phyloP scores from a whole-genome alignment of 2,797 vertebrate species.

The Anas bahamensis region DNA sequence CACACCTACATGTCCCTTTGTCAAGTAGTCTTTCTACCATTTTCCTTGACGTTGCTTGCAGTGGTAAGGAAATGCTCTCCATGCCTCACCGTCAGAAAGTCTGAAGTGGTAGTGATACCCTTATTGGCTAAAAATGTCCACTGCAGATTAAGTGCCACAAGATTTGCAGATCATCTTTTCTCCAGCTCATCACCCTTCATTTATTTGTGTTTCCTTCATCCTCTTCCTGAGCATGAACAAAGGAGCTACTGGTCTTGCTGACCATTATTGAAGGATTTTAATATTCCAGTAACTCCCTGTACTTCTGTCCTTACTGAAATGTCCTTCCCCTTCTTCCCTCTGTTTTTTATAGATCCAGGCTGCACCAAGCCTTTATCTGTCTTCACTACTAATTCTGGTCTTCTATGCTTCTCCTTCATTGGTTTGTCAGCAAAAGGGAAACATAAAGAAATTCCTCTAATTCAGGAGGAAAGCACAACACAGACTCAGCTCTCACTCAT shows the following conservation, averaged over 20 bases:
- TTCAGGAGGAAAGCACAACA: neutral
- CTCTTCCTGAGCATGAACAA: neutral
- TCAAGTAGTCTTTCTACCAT: neutral
- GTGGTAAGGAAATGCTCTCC: neutral
- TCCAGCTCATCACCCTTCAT: neutral
- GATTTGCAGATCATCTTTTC: neutral
- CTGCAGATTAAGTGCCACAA: neutral
- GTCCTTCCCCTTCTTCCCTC: neutral
- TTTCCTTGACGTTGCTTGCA: neutral
- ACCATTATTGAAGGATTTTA: neutral
- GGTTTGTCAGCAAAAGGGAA: neutral
- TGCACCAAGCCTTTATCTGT: neutral
- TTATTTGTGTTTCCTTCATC: neutral
- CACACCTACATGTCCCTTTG: neutral
- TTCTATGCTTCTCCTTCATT: neutral
- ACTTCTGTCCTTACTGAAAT: neutral
- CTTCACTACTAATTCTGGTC: neutral
- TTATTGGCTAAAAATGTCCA: neutral
- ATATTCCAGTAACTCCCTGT: neutral
- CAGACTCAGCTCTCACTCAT: neutral
- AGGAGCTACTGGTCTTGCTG: neutral
- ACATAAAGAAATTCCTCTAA: neutral
- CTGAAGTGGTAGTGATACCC: neutral
- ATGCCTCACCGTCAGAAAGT: neutral
- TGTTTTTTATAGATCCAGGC: neutral